A percentile compares a stretch with the other conserved stretches of the same genome.
phyloP scores from a whole-genome alignment of 1,140 invertebrate genomes.

The Sinella curviseta region DNA sequence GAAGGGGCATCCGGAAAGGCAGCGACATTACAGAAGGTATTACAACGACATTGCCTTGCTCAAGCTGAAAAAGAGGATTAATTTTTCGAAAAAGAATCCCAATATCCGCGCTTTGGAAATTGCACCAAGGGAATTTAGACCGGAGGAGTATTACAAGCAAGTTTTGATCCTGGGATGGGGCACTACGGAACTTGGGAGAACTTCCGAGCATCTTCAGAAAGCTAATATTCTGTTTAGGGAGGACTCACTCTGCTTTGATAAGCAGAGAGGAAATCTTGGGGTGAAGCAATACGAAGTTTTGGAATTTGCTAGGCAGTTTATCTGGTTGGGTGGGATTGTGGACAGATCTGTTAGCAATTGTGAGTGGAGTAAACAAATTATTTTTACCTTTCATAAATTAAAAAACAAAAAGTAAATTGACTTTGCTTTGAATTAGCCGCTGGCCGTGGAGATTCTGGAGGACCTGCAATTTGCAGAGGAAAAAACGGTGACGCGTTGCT shows the following conservation, averaged over 20 bases:
- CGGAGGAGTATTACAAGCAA: not conserved
- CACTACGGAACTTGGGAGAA: not conserved
- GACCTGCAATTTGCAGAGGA: not conserved
- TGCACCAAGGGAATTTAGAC: not conserved
- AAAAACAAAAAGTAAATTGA: not conserved
- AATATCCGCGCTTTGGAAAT: not conserved
- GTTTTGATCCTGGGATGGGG: not conserved
- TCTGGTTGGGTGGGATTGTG: not conserved
- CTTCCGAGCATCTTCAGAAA: constrained; percentile 4
- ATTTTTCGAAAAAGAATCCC: not conserved
- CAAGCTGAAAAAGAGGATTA: not conserved
- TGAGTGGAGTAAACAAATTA: too few relatives aligned
- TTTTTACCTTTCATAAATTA: not conserved
- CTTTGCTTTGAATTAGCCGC: not conserved
- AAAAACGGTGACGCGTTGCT: not conserved
- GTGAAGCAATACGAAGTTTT: not conserved
- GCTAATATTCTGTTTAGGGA: not conserved
- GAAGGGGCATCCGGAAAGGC: not conserved
- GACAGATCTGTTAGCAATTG: not conserved
- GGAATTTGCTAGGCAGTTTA: not conserved
- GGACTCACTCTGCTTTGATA: not conserved
- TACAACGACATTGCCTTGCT: not conserved
- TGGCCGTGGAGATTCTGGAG: not conserved
- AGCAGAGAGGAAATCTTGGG: not conserved
- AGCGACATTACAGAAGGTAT: not conserved